Conservation (phyloP, 1,140 invertebrate species). For the Spodoptera litura region DNA sequence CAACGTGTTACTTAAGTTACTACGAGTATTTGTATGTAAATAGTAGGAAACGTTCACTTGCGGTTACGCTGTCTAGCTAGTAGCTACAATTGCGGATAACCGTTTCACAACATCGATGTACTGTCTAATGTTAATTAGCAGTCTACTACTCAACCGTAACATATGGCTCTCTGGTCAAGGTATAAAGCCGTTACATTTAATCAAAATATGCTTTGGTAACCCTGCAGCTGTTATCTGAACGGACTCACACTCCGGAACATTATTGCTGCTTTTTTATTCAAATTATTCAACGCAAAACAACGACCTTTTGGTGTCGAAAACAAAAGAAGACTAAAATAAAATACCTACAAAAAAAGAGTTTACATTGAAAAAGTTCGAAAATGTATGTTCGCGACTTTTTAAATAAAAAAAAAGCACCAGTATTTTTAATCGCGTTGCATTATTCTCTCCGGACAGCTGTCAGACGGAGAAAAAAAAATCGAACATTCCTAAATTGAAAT, state of each 20-base stretch:
- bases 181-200: slow-evolving; percentile 38
- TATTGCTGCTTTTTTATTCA: slow-evolving; percentile 75
- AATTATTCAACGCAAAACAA: slow-evolving; percentile 62
- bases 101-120: slow-evolving; percentile 19
- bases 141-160: slow-evolving; percentile 38
- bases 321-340: slow-evolving; percentile 6
- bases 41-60: slow-evolving; percentile 20
- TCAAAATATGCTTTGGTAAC: slow-evolving; percentile 44
- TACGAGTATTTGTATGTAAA: slow-evolving; percentile 18
- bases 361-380: slow-evolving; percentile 47
- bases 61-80: slow-evolving; percentile 9
- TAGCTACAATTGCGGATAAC: neutral
- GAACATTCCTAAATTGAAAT: slow-evolving; percentile 77
- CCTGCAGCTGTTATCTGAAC: slow-evolving; percentile 58
- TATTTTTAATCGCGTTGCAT: slow-evolving; percentile 56
- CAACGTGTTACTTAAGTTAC: slow-evolving; percentile 31
- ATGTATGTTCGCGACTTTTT: slow-evolving; percentile 26
- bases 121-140: slow-evolving; percentile 12
- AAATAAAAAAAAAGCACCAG: slow-evolving; percentile 13
- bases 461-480: slow-evolving; percentile 62
- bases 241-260: slow-evolving; percentile 70
- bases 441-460: slow-evolving; percentile 67
- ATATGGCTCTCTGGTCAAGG: slow-evolving; percentile 26
- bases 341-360: slow-evolving; percentile 56
- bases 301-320: slow-evolving; percentile 37